Evolutionary conservation across 2,113 vertebrate species (phyloP), one percentile per base, ranked within the genome.

Genomic region (Hippocampus zosterae): DNA sequence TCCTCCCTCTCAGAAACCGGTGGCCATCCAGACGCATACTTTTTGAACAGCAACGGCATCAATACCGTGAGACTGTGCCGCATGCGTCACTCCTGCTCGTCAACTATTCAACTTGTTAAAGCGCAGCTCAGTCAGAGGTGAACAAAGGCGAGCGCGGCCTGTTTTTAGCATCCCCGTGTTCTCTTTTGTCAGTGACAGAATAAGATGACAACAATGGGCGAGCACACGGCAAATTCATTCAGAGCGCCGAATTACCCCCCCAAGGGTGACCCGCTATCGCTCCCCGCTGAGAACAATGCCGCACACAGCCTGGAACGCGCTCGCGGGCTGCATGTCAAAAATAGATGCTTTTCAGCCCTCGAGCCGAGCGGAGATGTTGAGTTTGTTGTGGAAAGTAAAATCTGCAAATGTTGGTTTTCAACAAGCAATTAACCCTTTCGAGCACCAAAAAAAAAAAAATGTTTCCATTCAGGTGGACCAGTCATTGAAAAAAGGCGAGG

Each of bases 181-280:
- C 75, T 74, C 81, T 86, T 87, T 88, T 87, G 87, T 86, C 78
- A 65, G 68, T 48, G n/a, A 65, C 67, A 72, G 82, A 84, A 81
- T 71, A 76, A 71, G 65, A 53, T 44, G 15, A 37, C 41, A 64
- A 88, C 84, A 90, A 88, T 76, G 66, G 33, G 83, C 67, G 61
- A 78, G 60, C 84, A 85, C 48, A 67, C 15, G 40, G 80, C 76
- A 64, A 2, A 41, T n/a, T 72, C 72, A 78, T 72, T 83, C 77
- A 80, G 74, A 68, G 19, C 60, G 66, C 56, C 67, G 73, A 13
- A 25, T 57, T 13, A 21, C 33, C 63, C 23, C 29, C 73, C 75
- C 76, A 6, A 19, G 16, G 52, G 42, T 76, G 84, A 73, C 82
- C 72, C 40, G 68, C 67, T 55, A 57, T 27, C 48, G 71, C 73